These are phyloP conservation scores for Macrobrachium rosenbergii DNA, from an alignment of 1,140 invertebrate species.

Conservation along the genomic window DNA sequence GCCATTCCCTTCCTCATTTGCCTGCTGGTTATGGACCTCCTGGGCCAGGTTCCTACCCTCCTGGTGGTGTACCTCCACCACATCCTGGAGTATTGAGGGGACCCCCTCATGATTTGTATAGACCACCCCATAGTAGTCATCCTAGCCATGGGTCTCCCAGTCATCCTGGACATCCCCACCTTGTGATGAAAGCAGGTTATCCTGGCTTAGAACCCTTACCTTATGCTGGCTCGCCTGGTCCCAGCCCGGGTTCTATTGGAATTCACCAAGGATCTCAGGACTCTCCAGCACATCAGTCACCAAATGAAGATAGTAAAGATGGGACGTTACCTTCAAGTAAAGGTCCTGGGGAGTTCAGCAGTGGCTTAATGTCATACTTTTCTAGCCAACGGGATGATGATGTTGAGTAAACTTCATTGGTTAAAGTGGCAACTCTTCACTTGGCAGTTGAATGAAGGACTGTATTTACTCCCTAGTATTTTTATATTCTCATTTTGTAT, in stretches of 20 bases:
- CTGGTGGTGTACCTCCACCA: constrained; percentile 44
- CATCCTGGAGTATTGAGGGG: constrained; percentile 65
- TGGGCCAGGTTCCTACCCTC: constrained; percentile 45
- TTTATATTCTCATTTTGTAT: constrained; percentile 65
- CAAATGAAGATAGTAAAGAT: constrained; percentile 54
- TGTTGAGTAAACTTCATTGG: constrained; percentile 70
- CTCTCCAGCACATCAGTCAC: constrained; percentile 48
- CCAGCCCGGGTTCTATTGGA: constrained; percentile 40
- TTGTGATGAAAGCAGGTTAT: constrained; percentile 62
- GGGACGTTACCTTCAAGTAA: constrained; percentile 37
- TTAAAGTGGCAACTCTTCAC: constrained; percentile 41
- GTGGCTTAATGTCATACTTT: constrained; percentile 89
- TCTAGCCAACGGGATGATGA: constrained; percentile 86
- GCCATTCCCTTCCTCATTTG: constrained; percentile 40
- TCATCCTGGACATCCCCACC: constrained; percentile 59
- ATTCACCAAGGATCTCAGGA: constrained; percentile 47
- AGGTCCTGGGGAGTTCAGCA: constrained; percentile 64
- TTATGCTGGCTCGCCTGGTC: constrained; percentile 61
- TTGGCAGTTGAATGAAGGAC: constrained; percentile 50
- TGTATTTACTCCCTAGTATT: constrained; percentile 63
- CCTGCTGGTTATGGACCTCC: constrained; percentile 49
- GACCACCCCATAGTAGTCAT: constrained; percentile 42
- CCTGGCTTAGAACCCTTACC: constrained; percentile 64
- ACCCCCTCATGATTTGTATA: constrained; percentile 65
- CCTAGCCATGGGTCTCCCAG: constrained; percentile 59